A percentile compares a stretch with the other conserved stretches of the same genome.
phyloP scores from a whole-genome alignment of 2,113 vertebrate genomes.

The Barbus barbus region DNA sequence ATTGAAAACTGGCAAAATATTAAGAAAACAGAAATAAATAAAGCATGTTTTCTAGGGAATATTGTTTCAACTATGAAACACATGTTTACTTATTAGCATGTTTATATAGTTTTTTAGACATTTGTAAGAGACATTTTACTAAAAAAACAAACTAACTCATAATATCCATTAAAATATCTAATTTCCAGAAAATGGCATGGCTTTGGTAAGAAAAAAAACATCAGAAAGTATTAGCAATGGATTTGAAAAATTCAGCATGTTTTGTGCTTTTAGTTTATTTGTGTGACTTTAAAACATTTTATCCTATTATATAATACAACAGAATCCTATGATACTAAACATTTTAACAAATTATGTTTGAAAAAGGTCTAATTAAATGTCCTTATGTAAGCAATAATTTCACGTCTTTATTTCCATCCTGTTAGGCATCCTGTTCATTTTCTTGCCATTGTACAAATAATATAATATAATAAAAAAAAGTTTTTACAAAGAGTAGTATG shows the following conservation, averaged over 20 bases:
- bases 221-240: background rate
- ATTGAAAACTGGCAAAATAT: background rate
- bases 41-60: background rate
- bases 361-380: too few relatives aligned
- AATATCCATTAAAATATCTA: too few relatives aligned
- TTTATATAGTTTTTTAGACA: background rate
- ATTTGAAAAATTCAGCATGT: background rate
- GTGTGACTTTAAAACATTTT: background rate
- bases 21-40: background rate
- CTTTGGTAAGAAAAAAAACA: background rate
- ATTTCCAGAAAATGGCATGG: background rate
- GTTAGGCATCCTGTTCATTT: too few relatives aligned
- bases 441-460: too few relatives aligned
- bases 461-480: too few relatives aligned
- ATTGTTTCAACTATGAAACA: background rate
- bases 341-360: too few relatives aligned
- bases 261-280: background rate
- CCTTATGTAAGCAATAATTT: too few relatives aligned
- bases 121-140: background rate
- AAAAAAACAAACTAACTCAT: background rate
- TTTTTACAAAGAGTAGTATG: background rate
- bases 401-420: too few relatives aligned
- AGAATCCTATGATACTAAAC: background rate
- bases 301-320: background rate
- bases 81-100: background rate